phyloP scores from a whole-genome alignment of 2,888 invertebrate genomes.

The Epinotia nisella region DNA sequence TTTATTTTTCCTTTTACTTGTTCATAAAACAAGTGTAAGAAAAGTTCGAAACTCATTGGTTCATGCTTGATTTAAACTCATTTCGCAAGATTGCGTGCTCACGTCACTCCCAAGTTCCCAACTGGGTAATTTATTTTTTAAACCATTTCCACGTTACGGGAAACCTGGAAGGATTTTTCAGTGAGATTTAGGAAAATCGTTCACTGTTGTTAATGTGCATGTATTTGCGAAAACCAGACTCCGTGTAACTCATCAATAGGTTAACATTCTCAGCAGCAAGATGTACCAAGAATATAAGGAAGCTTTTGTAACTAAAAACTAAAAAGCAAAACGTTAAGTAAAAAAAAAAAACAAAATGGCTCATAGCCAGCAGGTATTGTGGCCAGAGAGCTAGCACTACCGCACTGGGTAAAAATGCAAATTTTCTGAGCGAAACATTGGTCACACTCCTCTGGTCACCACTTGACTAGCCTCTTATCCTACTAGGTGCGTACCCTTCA shows the following conservation, averaged over 20 bases:
- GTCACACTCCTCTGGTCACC: no score
- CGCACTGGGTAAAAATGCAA: no score
- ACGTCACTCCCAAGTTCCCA: conserved; percentile 39
- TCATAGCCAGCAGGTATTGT: no score
- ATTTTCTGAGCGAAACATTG: no score
- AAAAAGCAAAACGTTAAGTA: no score
- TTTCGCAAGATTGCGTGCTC: conserved; percentile 43
- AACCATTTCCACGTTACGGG: conserved; percentile 22
- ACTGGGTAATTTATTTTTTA: conserved; percentile 44
- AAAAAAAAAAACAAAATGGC: no score
- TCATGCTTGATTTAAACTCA: conserved; percentile 42
- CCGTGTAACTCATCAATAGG: neutral
- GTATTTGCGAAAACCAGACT: no score
- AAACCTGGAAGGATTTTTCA: conserved; percentile 36
- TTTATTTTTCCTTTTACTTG: neutral
- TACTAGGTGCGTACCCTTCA: no score
- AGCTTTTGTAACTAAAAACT: no score
- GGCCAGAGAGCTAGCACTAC: no score
- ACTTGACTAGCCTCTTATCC: no score
- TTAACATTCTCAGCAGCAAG: neutral
- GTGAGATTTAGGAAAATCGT: conserved; percentile 22
- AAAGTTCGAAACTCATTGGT: conserved; percentile 41
- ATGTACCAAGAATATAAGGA: no score
- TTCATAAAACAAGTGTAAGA: conserved; percentile 35
- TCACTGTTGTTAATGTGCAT: neutral